These are phyloP conservation scores for Drosophila virilis DNA, from an alignment of 1,140 invertebrate species.

Conservation along the genomic window DNA sequence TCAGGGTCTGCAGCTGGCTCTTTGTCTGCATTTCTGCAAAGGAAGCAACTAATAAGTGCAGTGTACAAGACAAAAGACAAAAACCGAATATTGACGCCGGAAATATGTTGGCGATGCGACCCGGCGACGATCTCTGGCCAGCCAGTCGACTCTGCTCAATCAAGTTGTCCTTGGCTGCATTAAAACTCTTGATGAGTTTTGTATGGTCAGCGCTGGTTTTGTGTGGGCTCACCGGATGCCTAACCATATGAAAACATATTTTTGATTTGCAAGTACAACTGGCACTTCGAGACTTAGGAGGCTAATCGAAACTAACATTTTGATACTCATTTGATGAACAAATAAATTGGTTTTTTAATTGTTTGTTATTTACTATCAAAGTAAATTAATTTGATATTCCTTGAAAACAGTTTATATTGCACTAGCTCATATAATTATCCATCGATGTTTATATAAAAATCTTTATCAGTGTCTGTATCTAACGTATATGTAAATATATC, in stretches of 20 bases:
- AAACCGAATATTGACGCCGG: conserved; percentile 43
- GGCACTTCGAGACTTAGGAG: neutral
- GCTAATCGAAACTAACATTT: too few species aligned
- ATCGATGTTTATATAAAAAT: too few species aligned
- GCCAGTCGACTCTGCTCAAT: conserved; percentile 38
- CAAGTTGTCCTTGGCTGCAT: conserved; percentile 59
- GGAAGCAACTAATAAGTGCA: conserved; percentile 76
- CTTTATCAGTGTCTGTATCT: too few species aligned
- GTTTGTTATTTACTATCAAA: too few species aligned
- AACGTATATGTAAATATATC: too few species aligned
- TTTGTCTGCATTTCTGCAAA: conserved; percentile 47
- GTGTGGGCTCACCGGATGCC: conserved; percentile 33
- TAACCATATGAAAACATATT: neutral
- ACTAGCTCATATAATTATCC: too few species aligned
- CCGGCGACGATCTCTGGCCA: conserved; percentile 1
- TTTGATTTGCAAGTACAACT: neutral
- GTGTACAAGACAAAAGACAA: conserved; percentile 39
- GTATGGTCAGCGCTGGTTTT: conserved; percentile 44
- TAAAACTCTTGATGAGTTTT: conserved; percentile 23
- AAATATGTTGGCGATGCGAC: conserved; percentile 66
- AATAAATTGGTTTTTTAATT: neutral
- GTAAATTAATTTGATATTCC: too few species aligned
- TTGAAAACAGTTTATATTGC: too few species aligned
- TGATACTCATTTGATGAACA: neutral
- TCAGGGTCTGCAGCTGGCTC: conserved; percentile 68